A percentile compares a stretch with the other conserved stretches of the same genome.
These are phyloP conservation scores for Dynastes tityus DNA, from an alignment of 2,888 invertebrate genomes.

Conservation along the genomic window DNA sequence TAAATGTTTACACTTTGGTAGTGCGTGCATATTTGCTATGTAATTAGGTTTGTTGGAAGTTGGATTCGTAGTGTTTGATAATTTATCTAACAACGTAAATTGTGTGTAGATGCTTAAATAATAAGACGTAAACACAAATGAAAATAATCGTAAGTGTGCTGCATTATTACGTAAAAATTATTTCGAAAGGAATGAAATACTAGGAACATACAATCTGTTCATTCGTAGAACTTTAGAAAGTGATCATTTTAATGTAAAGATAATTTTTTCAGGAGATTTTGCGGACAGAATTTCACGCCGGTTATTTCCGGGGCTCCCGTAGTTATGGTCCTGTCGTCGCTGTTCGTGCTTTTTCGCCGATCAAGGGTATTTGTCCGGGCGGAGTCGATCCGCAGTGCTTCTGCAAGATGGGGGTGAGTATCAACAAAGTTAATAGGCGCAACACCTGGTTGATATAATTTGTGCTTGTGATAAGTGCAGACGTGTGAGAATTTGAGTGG, in stretches of 20 bases:
- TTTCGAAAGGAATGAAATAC: not conserved
- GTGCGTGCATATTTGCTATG: too few species aligned
- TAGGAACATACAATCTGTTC: not conserved
- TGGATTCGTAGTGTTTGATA: too few species aligned
- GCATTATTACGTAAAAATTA: too few species aligned
- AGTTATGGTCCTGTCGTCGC: conserved; percentile 55
- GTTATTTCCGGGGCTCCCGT: conserved; percentile 61
- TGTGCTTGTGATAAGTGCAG: conserved; percentile 51
- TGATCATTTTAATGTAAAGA: conserved; percentile 39
- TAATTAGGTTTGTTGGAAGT: too few species aligned
- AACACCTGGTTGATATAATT: conserved; percentile 62
- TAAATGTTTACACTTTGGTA: too few species aligned
- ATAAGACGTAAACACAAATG: too few species aligned
- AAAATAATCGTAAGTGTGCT: too few species aligned
- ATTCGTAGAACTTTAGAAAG: conserved; percentile 8
- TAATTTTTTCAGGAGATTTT: conserved; percentile 40
- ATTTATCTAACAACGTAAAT: too few species aligned
- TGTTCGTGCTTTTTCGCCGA: conserved; percentile 56
- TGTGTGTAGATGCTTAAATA: too few species aligned
- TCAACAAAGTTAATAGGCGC: conserved; percentile 61
- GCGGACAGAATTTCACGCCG: conserved; percentile 57
- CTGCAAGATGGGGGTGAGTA: conserved; percentile 63
- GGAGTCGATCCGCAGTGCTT: conserved; percentile 67
- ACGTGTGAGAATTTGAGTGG: conserved; percentile 34
- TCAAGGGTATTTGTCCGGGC: conserved; percentile 66